Base-by-base conservation (phyloP, 1,140 invertebrate species). In the Anastrepha obliqua region DNA sequence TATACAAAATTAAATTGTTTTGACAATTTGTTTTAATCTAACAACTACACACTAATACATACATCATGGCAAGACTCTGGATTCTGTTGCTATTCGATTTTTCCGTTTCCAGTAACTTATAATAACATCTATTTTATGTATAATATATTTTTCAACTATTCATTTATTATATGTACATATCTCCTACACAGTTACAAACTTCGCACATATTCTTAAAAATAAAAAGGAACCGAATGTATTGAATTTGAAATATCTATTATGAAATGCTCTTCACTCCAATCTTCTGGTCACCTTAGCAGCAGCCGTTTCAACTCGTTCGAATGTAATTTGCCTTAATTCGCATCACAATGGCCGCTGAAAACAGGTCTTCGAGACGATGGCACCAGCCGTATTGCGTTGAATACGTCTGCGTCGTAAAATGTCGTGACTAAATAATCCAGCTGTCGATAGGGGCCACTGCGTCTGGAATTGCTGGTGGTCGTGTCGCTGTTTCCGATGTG, bases 11-110 rank as follows among this genome's bases (percentile, higher is more conserved):
- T 8, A 6, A 55, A 2, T 8, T 11, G 51, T 55, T 8, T 11
- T 55, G 6, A 55, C 11, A 55, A 55, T 29, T 29, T 29, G 29
- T 11, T 6, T 6, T 11, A 55, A 55, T 55, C 51, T 55, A 55
- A 55, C 11, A 55, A 55, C 51, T 11, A 55, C 11, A 6, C 6
- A 8, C 60, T 62, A 8, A 17, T 62, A n/a, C 15, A 62, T 62
- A 17, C 13, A 62, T 90, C 90, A 90, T 92, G 91, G 91, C 91
- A 92, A 92, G 91, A 92, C 91, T 90, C 89, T 91, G 86, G 91
- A 92, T 92, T 92, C 89, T 92, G 91, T 92, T 92, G 91, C 85
- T 88, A 39, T 20, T 62, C 3, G 42, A 51, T 67, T 70, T 59
- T 74, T 47, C 13, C 4, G 8, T 51, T 87, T 86, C 59, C n/a